Evolutionary conservation across 2,113 vertebrate species (phyloP), one percentile per base, ranked within the genome.

Genomic region (Grus americana): DNA sequence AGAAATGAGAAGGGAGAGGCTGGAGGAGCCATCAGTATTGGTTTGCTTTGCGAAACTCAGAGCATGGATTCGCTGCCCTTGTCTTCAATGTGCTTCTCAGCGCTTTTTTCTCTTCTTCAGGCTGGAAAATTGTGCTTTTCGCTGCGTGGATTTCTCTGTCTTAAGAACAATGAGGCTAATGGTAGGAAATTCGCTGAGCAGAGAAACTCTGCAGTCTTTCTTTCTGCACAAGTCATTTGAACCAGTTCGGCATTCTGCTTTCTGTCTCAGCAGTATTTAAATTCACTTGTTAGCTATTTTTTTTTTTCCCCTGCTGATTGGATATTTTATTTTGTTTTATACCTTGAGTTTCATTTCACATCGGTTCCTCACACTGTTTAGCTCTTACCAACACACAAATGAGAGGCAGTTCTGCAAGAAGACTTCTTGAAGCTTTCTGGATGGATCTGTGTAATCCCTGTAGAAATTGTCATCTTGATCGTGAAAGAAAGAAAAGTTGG

Each of bases 261-360:
- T 74, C 63, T 86, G 36, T 17, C 87, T 92, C 83, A 95, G 86
- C 91, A 73, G 23, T 61, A 23, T 83, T 93, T 72, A 29, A 86
- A 70, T 80, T 55, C 50, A 36, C 49, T 93, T 47, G 20, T 74
- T 74, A 73, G 50, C 63, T 94, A 2, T 19, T 44, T 11, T 24
- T 54, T 11, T 54, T 57, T 66, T 46, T 38, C 38, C 7, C 21
- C 32, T 42, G 30, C 58, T 76, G 82, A 58, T 73, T 34, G 61
- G 42, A 11, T 54, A 11, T 22, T 88, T 81, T 54, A 38, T 61
- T 76, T 67, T 26, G 26, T 8, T 86, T 92, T 32, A 7, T 57
- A 42, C 72, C 65, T 79, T 12, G n/a, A 55, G 36, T 50, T 91
- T 40, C 36, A 23, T 55, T 86, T 54, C 32, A 10, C 49, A 16